Evolutionary conservation across 2,113 vertebrate species (phyloP).

Genomic region (Notarius lentiginosus): DNA sequence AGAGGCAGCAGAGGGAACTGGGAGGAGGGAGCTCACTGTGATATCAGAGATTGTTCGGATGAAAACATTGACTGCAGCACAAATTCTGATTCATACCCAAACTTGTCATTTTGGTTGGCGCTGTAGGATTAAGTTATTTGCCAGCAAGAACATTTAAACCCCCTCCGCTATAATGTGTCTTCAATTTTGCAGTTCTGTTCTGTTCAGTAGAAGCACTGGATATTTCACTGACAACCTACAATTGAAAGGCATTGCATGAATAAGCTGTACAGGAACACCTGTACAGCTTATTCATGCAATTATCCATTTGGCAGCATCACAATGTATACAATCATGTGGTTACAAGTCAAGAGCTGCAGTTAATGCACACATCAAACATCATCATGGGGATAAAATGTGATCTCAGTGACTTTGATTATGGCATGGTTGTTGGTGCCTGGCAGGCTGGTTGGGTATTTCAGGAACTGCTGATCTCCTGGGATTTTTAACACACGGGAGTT

Average conservation of each 20-base stretch:
- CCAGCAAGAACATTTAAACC: not conserved
- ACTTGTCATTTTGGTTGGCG: not conserved
- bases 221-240: not conserved
- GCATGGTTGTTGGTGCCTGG: not conserved
- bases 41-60: not conserved
- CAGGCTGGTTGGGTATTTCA: not conserved
- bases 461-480: not conserved
- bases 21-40: not conserved
- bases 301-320: not conserved
- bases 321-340: not conserved
- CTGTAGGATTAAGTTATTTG: not conserved
- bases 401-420: not conserved
- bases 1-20: not conserved
- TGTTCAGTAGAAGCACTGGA: not conserved
- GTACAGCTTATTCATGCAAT: conserved; percentile 2
- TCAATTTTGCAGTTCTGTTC: not conserved
- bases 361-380: not conserved
- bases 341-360: not conserved
- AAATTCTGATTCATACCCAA: not conserved
- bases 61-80: not conserved
- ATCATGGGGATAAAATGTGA: not conserved
- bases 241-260: not conserved
- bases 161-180: not conserved
- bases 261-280: not conserved
- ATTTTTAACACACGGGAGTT: not conserved